Percentiles rank a stretch among this genome's conserved stretches.
These are phyloP conservation scores for Emmelina monodactyla DNA, from an alignment of 2,888 invertebrate species.

Conservation along the genomic window DNA sequence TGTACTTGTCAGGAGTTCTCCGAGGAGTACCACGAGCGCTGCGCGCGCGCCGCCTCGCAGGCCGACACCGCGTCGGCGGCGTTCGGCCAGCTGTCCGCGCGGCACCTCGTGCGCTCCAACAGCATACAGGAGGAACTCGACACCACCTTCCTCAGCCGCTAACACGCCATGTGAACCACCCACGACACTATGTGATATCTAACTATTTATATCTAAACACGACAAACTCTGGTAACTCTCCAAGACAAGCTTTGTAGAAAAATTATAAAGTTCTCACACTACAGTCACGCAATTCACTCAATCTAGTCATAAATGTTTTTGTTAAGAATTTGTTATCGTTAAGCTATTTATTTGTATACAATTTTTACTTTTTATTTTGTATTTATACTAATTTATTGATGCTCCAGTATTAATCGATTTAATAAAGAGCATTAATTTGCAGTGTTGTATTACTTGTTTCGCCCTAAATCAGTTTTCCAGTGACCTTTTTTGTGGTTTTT, in stretches of 20 bases:
- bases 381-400: constrained; percentile 39
- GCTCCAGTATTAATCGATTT: constrained; percentile 49
- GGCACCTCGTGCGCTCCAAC: constrained; percentile 75
- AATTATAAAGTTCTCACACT: no score
- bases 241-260: no score
- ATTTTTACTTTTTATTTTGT: constrained; percentile 48
- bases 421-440: constrained; percentile 51
- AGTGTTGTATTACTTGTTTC: no score
- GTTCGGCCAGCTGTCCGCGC: constrained; percentile 60
- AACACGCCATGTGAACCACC: constrained; percentile 17
- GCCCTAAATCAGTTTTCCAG: no score
- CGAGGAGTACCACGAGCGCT: constrained; percentile 79
- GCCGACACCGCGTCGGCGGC: constrained; percentile 65
- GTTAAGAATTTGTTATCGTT: constrained; percentile 33
- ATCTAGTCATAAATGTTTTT: constrained; percentile 45
- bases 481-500: no score
- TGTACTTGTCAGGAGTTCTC: constrained; percentile 73
- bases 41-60: constrained; percentile 66
- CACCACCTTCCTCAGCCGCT: constrained; percentile 41
- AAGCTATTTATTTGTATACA: constrained; percentile 44
- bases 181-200: no score
- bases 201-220: constrained; percentile 1
- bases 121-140: constrained; percentile 86
- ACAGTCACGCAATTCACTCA: no score
- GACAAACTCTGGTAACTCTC: not conserved